A percentile compares a stretch with the other conserved stretches of the same genome.
Conservation (phyloP, 2,113 vertebrate genomes). For the Chionomys nivalis region DNA sequence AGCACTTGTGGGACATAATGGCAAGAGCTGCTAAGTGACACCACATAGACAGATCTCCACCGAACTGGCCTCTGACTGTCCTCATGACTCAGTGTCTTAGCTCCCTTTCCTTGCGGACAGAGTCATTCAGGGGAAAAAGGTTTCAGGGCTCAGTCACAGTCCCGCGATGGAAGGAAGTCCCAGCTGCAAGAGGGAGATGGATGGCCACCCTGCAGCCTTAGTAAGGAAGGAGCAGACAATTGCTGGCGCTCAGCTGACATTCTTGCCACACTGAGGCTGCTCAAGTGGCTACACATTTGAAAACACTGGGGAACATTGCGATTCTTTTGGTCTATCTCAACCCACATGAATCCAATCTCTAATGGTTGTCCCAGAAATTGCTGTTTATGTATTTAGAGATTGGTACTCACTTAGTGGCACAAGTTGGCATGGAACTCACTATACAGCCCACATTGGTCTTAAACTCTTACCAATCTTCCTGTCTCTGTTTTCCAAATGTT, state of each 20-base stretch:
- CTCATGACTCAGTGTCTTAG: neutral
- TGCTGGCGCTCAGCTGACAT: neutral
- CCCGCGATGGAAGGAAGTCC: neutral
- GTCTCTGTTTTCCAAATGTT: neutral
- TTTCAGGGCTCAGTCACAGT: neutral
- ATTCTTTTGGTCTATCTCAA: neutral
- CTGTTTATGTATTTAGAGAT: neutral
- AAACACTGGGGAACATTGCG: neutral
- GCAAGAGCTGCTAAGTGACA: no score
- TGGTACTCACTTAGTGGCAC: neutral
- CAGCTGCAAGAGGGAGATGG: no score
- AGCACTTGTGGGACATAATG: neutral
- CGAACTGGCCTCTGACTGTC: neutral
- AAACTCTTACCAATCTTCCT: neutral
- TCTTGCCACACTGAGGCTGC: neutral
- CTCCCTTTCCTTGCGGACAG: neutral
- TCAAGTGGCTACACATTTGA: accelerated
- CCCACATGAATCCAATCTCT: neutral
- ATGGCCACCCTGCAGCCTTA: neutral
- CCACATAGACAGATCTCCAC: neutral
- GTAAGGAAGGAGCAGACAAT: neutral
- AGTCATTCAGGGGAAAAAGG: neutral
- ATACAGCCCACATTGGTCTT: neutral
- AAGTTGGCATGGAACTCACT: neutral
- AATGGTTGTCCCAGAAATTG: neutral